Evolutionary conservation across 2,113 vertebrate species (phyloP), one percentile per base, ranked within the genome.

Genomic region (Neogobius melanostomus): DNA sequence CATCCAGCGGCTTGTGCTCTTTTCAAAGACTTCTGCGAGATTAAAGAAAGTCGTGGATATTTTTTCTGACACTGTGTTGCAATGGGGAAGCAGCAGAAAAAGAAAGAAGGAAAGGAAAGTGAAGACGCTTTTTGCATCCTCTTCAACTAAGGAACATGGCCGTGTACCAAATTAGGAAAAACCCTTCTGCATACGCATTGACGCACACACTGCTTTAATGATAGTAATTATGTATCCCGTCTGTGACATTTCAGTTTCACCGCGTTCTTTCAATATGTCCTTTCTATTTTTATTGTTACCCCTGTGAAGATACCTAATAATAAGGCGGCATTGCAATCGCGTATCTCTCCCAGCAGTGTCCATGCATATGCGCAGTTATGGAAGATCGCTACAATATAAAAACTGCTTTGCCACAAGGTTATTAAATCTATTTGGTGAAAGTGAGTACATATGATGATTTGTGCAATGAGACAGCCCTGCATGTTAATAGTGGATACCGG

Each of bases 21-120:
- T 68, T 9, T 60, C 46, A 70, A 70, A 56, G 51, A 76, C 21
- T 17, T 66, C 17, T 42, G 8, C 14, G 6, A 66, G 49, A 47
- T 73, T 46, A 57, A 10, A 16, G 16, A 63, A 49, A 11, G 17
- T 12, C 16, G 8, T 45, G 9, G 36, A 15, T 16, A 72, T 61
- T 50, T 50, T 36, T 46, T 21, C 50, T 11, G 28, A 7, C 9
- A n/a, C 8, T 0, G 5, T 51, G 63, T 45, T 61, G 42, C 14
- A 44, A 61, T 16, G 14, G 8, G 44, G 42, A 44, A 45, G 59
- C 11, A 51, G 15, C 11, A 5, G 15, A 15, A 51, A 51, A 14
- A 14, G 49, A 51, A 11, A 50, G 21, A 28, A 56, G 17, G 44
- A 45, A 61, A 42, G 42, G 44, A 61, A 61, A 45, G 59, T 14